These are phyloP conservation scores for Rhinopomastus cyanomelas DNA, from an alignment of 2,113 vertebrate genomes.

Conservation along the genomic window DNA sequence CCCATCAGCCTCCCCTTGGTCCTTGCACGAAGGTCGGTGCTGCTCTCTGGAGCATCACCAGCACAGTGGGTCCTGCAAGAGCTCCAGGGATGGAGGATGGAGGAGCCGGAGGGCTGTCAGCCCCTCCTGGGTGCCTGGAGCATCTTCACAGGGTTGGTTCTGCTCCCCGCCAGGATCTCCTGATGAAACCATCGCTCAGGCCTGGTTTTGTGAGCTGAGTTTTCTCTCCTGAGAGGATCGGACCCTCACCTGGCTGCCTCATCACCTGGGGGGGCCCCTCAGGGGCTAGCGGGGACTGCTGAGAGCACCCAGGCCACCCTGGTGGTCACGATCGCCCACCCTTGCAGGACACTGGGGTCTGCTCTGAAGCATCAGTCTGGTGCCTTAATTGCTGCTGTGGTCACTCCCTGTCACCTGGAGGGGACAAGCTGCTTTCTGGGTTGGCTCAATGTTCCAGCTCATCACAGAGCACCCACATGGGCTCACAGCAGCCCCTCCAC, in stretches of 20 bases:
- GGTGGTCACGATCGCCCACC: rapidly evolving
- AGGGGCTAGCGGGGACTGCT: neutral
- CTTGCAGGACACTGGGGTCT: neutral
- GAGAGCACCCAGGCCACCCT: neutral
- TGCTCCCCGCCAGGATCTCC: slow-evolving; percentile 9
- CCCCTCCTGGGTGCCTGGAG: neutral
- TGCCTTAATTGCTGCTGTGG: slow-evolving; percentile 1
- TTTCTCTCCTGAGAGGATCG: neutral
- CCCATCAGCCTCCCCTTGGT: neutral
- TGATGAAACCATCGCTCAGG: neutral
- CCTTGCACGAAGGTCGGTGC: slow-evolving; percentile 14
- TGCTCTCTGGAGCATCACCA: neutral
- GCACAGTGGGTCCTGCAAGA: neutral
- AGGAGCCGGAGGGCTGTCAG: neutral
- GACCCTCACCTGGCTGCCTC: neutral
- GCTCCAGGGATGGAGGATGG: neutral
- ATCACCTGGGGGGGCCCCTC: neutral
- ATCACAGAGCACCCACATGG: too few relatives aligned
- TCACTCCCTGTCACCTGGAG: neutral
- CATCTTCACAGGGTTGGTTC: neutral
- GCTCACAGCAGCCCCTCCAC: neutral
- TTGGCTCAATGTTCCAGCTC: too few relatives aligned
- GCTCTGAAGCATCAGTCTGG: neutral
- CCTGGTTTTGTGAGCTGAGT: neutral
- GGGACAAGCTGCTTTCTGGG: too few relatives aligned